These are phyloP conservation scores for Lithobates pipiens DNA, from an alignment of 2,797 vertebrate species.

Conservation along the genomic window DNA sequence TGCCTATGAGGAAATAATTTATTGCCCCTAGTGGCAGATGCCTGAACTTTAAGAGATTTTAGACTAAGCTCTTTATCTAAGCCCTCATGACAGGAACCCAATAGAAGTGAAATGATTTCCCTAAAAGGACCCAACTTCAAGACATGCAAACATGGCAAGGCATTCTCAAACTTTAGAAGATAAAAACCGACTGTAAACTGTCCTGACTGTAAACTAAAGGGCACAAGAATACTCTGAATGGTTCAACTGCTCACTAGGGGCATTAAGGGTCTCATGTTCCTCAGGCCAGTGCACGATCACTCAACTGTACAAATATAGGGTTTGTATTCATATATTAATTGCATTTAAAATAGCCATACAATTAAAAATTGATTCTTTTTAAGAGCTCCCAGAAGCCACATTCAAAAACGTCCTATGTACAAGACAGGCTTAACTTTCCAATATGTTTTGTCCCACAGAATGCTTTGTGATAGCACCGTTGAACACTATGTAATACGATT, in stretches of 20 bases:
- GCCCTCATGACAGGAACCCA: constrained; percentile 67
- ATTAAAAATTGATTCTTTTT: not conserved
- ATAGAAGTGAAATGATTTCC: constrained; percentile 68
- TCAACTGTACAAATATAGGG: not conserved
- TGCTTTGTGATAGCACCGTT: too few relatives aligned
- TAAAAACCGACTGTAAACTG: constrained; percentile 51
- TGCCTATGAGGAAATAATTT: constrained; percentile 70
- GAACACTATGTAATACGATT: too few relatives aligned
- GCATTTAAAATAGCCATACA: not conserved
- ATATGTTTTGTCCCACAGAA: too few relatives aligned
- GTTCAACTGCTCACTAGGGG: not conserved
- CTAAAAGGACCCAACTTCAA: constrained; percentile 67
- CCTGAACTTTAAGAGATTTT: constrained; percentile 72
- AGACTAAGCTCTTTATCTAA: constrained; percentile 70
- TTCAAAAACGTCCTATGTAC: not conserved
- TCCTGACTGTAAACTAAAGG: constrained; percentile 10
- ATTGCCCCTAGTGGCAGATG: constrained; percentile 68
- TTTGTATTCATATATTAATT: not conserved
- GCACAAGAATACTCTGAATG: not conserved
- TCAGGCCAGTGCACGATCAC: not conserved
- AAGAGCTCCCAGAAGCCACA: not conserved
- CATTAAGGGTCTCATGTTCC: not conserved
- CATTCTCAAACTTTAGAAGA: constrained; percentile 68
- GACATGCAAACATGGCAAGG: constrained; percentile 66
- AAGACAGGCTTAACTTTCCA: not conserved